A percentile compares a stretch with the other conserved stretches of the same genome.
Evolutionary conservation across 2,113 vertebrate species (phyloP).

Genomic region (Atractosteus spatula): DNA sequence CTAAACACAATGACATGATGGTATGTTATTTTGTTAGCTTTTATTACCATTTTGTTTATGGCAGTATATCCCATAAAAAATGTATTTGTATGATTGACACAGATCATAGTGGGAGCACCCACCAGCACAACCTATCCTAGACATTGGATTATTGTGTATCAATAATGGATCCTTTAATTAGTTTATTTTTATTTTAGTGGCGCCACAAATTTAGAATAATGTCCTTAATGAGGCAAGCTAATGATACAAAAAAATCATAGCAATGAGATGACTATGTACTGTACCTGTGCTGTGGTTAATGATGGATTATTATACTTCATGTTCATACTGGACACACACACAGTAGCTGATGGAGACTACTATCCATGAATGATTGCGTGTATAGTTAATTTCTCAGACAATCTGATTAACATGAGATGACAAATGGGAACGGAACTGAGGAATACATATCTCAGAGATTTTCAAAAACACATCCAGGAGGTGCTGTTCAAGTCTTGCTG

Average conservation of each 20-base stretch:
- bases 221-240: not conserved
- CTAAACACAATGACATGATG: too few species aligned
- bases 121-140: too few species aligned
- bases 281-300: not conserved
- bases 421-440: too few species aligned
- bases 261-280: slow-evolving; percentile 15
- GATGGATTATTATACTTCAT: not conserved
- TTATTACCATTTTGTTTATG: too few species aligned
- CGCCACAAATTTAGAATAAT: not conserved
- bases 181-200: slow-evolving; percentile 4
- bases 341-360: slow-evolving; percentile 6
- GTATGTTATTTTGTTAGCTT: too few species aligned
- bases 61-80: too few species aligned
- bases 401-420: slow-evolving; percentile 12
- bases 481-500: too few species aligned
- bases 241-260: not conserved
- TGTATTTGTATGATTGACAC: too few species aligned
- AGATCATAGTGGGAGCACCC: too few species aligned
- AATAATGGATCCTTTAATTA: slow-evolving; percentile 17
- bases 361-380: slow-evolving; percentile 18
- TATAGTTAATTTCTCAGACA: not conserved
- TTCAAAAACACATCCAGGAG: too few species aligned
- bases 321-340: not conserved
- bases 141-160: not conserved
- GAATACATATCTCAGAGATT: too few species aligned